Evolutionary conservation across 2,797 vertebrate species (phyloP), one percentile per base, ranked within the genome.

Genomic region (Malurus splendens): DNA sequence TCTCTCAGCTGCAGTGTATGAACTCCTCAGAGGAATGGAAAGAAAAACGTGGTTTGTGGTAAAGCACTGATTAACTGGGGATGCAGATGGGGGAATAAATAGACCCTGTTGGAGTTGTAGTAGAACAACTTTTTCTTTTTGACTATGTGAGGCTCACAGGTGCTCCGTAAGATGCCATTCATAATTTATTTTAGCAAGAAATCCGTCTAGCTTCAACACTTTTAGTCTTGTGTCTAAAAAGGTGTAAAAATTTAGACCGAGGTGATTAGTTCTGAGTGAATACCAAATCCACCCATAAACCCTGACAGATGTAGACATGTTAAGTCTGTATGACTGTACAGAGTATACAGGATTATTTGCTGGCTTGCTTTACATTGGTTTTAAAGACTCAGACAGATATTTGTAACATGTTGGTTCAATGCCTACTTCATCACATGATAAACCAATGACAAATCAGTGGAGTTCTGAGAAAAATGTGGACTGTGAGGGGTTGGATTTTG

Each of bases 401-500:
- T 77, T 89, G 14, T 52, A 71, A 30, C 4, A 2, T 45, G 12
- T 32, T 66, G 23, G 47, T 14, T 54, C 33, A 67, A 8, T 42
- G 30, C 5, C 7, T 82, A 23, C 72, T 89, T 82, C 38, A 38
- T 48, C 44, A 54, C 6, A 18, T 45, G 52, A 51, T 61, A 73
- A 80, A 70, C 3, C 14, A 64, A 19, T 32, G 32, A 71, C 6
- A 86, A 74, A 60, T 41, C 28, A 59, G 8, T 30, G n/a, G 23
- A 82, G 5, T 70, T 80, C n/a, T 67, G 24, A 82, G 23, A 66
- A 87, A 61, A 67, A 7, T 4, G 1, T 27, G 18, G 41, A 14
- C 14, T n/a, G 10, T n/a, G 13, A 5, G 15, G 3, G 5, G 3
- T 5, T 59, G 13, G 1, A 7, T 42, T 51, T 48, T 30, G 4